Conservation (phyloP, 92 coral and sea anemone genomes). For the Actinostola sp. region DNA sequence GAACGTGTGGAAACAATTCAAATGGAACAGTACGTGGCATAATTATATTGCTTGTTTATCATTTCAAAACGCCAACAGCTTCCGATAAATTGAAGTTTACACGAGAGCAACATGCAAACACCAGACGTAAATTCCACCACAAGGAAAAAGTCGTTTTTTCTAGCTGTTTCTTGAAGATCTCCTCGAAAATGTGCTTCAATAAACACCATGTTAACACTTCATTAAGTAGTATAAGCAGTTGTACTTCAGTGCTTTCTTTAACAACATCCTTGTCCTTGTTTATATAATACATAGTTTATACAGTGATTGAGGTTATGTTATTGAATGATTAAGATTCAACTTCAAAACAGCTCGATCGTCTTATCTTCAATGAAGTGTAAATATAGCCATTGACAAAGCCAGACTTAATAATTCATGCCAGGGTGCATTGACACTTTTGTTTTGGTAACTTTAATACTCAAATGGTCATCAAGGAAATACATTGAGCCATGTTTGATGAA, state of each 20-base stretch:
- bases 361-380: no score
- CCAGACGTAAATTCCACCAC: neutral
- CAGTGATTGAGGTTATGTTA: conserved; percentile 1
- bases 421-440: no score
- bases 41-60: neutral
- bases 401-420: no score
- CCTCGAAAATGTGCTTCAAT: neutral
- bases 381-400: no score
- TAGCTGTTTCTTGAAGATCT: neutral
- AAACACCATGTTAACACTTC: neutral
- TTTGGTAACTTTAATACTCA: no score
- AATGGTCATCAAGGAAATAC: no score
- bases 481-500: no score
- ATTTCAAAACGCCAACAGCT: neutral
- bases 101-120: neutral
- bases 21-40: neutral
- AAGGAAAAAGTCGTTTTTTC: no score
- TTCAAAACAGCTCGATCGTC: no score
- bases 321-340: neutral
- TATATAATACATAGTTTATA: conserved; percentile 18
- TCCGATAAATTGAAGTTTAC: neutral
- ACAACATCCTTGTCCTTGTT: conserved; percentile 7
- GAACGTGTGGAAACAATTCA: neutral
- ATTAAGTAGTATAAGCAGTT: neutral
- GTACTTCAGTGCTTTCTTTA: neutral